Conservation (phyloP, 92 coral and sea anemone genomes). For the Heliopora coerulea region DNA sequence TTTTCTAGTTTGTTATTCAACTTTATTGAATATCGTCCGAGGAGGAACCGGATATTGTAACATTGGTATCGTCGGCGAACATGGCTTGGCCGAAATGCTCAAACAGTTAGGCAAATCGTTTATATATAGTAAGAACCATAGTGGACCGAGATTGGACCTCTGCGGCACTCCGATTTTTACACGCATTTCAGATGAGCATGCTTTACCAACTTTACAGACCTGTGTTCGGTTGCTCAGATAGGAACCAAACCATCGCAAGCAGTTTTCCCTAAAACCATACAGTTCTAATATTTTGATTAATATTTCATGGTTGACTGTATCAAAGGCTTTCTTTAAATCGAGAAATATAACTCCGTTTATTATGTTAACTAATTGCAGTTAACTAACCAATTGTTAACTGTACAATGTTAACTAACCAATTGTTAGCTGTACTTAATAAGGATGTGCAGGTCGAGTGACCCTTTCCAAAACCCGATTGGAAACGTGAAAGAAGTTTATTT, state of each 20-base stretch:
- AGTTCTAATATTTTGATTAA: slow-evolving; percentile 1
- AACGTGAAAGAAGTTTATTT: background rate
- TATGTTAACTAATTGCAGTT: background rate
- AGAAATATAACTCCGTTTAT: slow-evolving; percentile 15
- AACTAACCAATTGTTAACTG: too few species aligned
- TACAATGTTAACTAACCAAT: too few species aligned
- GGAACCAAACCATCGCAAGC: slow-evolving; percentile 2
- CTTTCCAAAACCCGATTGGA: slow-evolving; percentile 7
- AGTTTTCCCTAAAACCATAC: background rate
- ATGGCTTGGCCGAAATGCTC: slow-evolving; percentile 2
- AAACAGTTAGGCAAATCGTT: slow-evolving; percentile 13
- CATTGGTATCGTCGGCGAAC: slow-evolving; percentile 14
- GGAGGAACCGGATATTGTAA: background rate
- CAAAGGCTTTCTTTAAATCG: too few species aligned
- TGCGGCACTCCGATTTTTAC: slow-evolving; percentile 6
- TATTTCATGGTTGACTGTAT: slow-evolving; percentile 11
- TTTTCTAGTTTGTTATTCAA: too few species aligned
- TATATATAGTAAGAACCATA: background rate
- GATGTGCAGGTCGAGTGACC: slow-evolving; percentile 8
- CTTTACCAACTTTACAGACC: background rate
- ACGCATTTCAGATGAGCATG: background rate
- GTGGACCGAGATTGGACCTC: slow-evolving; percentile 5
- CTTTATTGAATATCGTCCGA: too few species aligned
- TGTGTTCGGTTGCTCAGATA: background rate
- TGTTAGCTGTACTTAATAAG: background rate